Evolutionary conservation across 2,113 vertebrate species (phyloP).

Genomic region (Heliornis fulica): DNA sequence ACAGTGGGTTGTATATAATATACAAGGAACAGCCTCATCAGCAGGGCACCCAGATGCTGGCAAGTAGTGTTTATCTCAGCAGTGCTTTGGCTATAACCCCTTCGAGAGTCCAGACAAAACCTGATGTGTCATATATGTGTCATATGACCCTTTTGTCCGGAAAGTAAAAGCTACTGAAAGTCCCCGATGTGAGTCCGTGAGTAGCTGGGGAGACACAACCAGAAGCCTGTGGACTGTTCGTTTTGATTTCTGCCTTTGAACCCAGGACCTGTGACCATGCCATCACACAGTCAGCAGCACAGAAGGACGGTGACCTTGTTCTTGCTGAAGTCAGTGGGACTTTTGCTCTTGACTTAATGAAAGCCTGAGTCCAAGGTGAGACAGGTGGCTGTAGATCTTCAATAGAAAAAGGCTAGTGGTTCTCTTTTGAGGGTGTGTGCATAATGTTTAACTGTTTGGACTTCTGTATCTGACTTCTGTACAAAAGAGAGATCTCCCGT

Average conservation of each 20-base stretch:
- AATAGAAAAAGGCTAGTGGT: background rate
- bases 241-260: constrained; percentile 32
- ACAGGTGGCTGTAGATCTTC: background rate
- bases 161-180: background rate
- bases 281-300: background rate
- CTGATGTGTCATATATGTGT: background rate
- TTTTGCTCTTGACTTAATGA: constrained; percentile 21
- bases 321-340: constrained; percentile 7
- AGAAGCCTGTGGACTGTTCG: background rate
- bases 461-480: background rate
- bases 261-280: background rate
- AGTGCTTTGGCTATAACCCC: background rate
- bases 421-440: background rate
- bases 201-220: background rate
- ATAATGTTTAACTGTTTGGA: background rate
- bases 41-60: background rate
- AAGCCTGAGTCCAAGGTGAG: background rate
- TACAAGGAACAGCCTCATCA: background rate
- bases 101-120: background rate
- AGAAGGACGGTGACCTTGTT: background rate
- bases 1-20: background rate
- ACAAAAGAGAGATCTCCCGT: background rate
- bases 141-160: background rate
- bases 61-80: fast-evolving
- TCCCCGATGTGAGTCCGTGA: background rate